Base-by-base conservation (phyloP, 2,888 invertebrate species). In the Eupithecia vulgata region DNA sequence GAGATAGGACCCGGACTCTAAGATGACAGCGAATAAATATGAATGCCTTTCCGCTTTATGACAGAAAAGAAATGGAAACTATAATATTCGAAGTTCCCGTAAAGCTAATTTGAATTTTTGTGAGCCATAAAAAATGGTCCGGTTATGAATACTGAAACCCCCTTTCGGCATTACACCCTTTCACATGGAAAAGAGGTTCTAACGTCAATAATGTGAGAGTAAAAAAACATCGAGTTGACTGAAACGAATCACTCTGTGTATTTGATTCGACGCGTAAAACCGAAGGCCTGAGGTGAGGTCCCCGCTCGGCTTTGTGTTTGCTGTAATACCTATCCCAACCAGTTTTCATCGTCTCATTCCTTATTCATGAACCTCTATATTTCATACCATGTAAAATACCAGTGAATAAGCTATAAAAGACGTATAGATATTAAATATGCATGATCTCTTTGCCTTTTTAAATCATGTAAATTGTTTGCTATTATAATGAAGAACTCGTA, bases 301-400 rank as follows among this genome's bases (percentile, higher is more conserved):
- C 48, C 71, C 62, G 52, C 48, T 35, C 68, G 70, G 64, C 21
- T 75, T 78, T 78, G 73, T 77, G 74, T 75, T 72, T 74, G 73
- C 75, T 74, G 68, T 83, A 85, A 84, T 85, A 82, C 81, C 80
- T 83, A 83, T 83, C 81, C 81, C 80, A 83, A 80, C 82, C 83
- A 87, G 84, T 88, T 87, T 87, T 84, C 85, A 88, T 85, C 85
- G 82, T 82, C 85, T 87, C 86, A 88, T 89, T 87, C 81, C 82
- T 87, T 90, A 89, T 90, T 90, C 88, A 89, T 89, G 87, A 87
- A 83, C 82, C 82, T 84, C 85, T 86, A 87, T 88, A 87, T 89
- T 87, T 86, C 84, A 85, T 83, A 80, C 85, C 83, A 81, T 84
- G 86, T 88, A 86, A 84, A 81, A 78, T 83, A 80, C 75, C 79